Conservation (phyloP, 2,797 vertebrate species). For the Fundulus diaphanus region DNA sequence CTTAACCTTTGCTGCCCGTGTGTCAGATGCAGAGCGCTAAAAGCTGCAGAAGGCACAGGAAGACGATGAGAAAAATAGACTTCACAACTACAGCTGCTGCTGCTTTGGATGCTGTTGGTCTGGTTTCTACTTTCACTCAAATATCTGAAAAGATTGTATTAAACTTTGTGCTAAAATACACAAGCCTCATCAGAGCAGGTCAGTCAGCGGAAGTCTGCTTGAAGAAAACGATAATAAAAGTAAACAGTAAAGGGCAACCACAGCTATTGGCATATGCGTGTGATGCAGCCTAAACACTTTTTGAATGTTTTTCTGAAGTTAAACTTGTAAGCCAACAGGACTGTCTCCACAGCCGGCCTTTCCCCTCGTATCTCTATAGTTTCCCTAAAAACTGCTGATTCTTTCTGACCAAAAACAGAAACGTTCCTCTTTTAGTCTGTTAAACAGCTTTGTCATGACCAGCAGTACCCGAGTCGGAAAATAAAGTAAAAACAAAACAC, state of each 20-base stretch:
- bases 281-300: background rate
- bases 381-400: background rate
- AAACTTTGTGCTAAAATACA: background rate
- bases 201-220: constrained; percentile 1
- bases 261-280: constrained; percentile 10
- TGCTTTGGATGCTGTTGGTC: constrained; percentile 7
- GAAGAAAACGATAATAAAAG: constrained; percentile 30
- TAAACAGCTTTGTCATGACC: background rate
- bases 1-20: constrained; percentile 20
- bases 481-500: constrained; percentile 6
- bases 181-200: background rate
- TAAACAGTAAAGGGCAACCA: constrained; percentile 56
- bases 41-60: constrained; percentile 46
- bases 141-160: constrained; percentile 2
- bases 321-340: constrained; percentile 6
- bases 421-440: background rate
- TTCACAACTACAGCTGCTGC: constrained; percentile 1
- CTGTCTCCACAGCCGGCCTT: constrained; percentile 17
- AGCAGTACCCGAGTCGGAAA: constrained; percentile 6
- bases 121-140: constrained; percentile 1
- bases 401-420: background rate
- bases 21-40: constrained; percentile 13
- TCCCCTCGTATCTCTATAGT: background rate
- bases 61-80: constrained; percentile 19
- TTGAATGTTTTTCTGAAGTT: background rate